These are phyloP conservation scores for Drosophila asahinai DNA, from an alignment of 1,140 invertebrate genomes.

Conservation along the genomic window DNA sequence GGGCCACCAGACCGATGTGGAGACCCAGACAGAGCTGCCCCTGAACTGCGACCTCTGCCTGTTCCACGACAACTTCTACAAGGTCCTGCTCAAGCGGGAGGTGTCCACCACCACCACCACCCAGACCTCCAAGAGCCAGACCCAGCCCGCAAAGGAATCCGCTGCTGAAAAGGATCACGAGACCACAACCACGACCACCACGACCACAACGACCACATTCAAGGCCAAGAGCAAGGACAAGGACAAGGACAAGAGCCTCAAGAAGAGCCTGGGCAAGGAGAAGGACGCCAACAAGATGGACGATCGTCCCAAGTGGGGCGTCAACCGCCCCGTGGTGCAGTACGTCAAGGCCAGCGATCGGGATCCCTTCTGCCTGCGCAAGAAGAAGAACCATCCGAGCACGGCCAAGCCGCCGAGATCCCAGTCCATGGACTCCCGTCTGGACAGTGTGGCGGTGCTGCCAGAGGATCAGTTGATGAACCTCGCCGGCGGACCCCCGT, in stretches of 20 bases:
- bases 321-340: slow-evolving; percentile 88
- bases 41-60: slow-evolving; percentile 78
- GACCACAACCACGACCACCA: slow-evolving; percentile 82
- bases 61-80: slow-evolving; percentile 84
- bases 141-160: slow-evolving; percentile 63
- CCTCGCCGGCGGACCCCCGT: slow-evolving; percentile 15
- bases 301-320: slow-evolving; percentile 88
- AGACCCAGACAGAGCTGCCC: slow-evolving; percentile 80
- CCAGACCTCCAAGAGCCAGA: slow-evolving; percentile 76
- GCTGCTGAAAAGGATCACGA: slow-evolving; percentile 73
- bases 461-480: slow-evolving; percentile 50
- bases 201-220: slow-evolving; percentile 82
- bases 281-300: slow-evolving; percentile 82
- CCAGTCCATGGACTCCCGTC: slow-evolving; percentile 75
- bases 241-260: slow-evolving; percentile 71
- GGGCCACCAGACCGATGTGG: slow-evolving; percentile 61
- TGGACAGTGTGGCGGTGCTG: slow-evolving; percentile 60
- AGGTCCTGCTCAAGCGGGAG: slow-evolving; percentile 78
- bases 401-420: slow-evolving; percentile 64
- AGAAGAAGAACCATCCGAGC: slow-evolving; percentile 72
- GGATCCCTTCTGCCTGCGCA: slow-evolving; percentile 87
- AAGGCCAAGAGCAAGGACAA: slow-evolving; percentile 81
- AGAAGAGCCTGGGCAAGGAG: slow-evolving; percentile 57
- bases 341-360: slow-evolving; percentile 90
- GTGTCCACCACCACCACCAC: slow-evolving; percentile 83